Evolutionary conservation across 1,140 invertebrate genomes (phyloP).

Genomic region (Ectropis grisescens): DNA sequence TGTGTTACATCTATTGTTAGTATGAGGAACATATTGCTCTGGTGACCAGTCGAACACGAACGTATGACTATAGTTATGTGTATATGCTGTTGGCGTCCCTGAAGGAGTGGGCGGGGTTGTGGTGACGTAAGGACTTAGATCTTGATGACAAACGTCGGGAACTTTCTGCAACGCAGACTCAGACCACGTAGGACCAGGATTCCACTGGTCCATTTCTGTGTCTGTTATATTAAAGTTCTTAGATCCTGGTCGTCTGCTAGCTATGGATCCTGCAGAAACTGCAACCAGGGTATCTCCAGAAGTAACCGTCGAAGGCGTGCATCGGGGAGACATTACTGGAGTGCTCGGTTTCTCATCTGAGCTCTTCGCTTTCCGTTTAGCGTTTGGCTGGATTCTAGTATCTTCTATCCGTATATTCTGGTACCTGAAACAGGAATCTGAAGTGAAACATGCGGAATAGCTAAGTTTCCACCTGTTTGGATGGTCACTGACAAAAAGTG

Average conservation of each 20-base stretch:
- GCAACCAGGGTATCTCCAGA: conserved; percentile 51
- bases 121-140: conserved; percentile 84
- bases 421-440: conserved; percentile 47
- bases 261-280: conserved; percentile 40
- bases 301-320: conserved; percentile 33
- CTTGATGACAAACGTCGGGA: conserved; percentile 84
- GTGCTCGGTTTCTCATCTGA: conserved; percentile 47
- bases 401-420: conserved; percentile 52
- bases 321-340: conserved; percentile 43
- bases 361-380: conserved; percentile 55
- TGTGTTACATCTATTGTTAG: conserved; percentile 66
- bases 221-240: conserved; percentile 68
- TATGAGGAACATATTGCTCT: conserved; percentile 79
- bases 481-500: conserved; percentile 4
- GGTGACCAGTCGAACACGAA: conserved; percentile 84
- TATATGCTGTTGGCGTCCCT: conserved; percentile 74
- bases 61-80: conserved; percentile 68
- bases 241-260: conserved; percentile 51
- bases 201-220: conserved; percentile 84
- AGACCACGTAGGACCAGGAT: conserved; percentile 85
- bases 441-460: conserved; percentile 40
- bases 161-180: conserved; percentile 84
- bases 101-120: conserved; percentile 86
- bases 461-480: conserved; percentile 2
- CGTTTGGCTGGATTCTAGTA: conserved; percentile 48